A percentile compares a stretch with the other conserved stretches of the same genome.
Evolutionary conservation across 2,888 invertebrate genomes (phyloP).

Genomic region (Geophilus truncorum): DNA sequence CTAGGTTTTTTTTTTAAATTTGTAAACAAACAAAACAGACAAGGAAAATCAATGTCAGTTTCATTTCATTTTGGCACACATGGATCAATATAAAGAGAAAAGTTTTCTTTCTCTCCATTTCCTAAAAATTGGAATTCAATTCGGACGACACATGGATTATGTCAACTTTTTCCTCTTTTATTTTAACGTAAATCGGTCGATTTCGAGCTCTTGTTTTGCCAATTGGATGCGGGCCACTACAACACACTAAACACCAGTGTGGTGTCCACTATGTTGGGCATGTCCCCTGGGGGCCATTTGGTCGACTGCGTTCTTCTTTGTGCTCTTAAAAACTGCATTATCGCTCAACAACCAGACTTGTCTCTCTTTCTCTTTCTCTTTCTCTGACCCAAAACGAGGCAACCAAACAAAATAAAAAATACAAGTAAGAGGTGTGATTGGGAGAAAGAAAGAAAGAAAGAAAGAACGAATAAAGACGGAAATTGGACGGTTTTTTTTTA

Average conservation of each 20-base stretch:
- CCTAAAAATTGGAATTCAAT: conserved; percentile 3
- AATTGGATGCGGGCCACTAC: conserved; percentile 10
- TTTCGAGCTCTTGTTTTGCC: neutral
- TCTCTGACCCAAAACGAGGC: neutral
- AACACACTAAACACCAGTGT: neutral
- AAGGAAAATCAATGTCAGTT: neutral
- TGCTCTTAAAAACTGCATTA: neutral
- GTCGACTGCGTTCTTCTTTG: neutral
- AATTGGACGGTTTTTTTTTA: too few species aligned
- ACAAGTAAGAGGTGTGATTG: neutral
- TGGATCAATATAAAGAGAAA: neutral
- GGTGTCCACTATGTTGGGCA: neutral
- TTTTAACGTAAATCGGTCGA: neutral
- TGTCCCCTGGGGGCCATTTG: neutral
- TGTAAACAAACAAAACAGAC: neutral
- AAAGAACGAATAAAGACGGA: too few species aligned
- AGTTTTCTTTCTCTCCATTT: neutral
- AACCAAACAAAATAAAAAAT: neutral
- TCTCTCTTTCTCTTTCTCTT: neutral
- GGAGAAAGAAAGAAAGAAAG: neutral
- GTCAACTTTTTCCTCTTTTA: conserved; percentile 1
- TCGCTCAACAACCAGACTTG: neutral
- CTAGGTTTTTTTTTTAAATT: neutral
- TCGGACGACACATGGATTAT: conserved; percentile 6
- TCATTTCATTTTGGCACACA: conserved; percentile 1